Evolutionary conservation across 2,888 invertebrate genomes (phyloP).

Genomic region (Acrobasis suavella): DNA sequence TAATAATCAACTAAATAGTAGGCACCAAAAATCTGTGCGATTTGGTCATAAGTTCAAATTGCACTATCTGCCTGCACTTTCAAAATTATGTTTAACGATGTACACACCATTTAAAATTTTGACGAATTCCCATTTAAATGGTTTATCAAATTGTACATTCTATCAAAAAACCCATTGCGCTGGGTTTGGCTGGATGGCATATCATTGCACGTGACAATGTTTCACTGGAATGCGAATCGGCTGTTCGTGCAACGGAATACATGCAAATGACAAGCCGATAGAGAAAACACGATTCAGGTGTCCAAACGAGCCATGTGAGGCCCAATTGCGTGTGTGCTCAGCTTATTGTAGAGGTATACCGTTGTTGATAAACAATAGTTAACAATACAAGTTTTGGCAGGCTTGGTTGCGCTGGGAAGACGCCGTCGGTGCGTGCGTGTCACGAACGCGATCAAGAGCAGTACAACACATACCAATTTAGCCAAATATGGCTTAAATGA

Average conservation of each 20-base stretch:
- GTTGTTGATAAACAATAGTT: neutral
- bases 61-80: too few relatives aligned
- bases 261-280: constrained; percentile 5
- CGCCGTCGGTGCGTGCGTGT: too few relatives aligned
- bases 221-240: neutral
- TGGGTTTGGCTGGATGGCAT: neutral
- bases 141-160: neutral
- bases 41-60: too few relatives aligned
- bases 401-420: neutral
- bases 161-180: neutral
- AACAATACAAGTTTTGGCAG: neutral
- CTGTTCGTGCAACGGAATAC: neutral
- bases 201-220: neutral
- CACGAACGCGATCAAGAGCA: too few relatives aligned
- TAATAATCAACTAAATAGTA: too few relatives aligned
- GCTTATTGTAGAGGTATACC: neutral
- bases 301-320: constrained; percentile 4
- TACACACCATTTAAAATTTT: too few relatives aligned
- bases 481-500: too few relatives aligned
- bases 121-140: neutral
- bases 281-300: constrained; percentile 6
- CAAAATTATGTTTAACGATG: too few relatives aligned
- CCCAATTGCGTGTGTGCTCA: constrained; percentile 1
- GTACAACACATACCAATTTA: too few relatives aligned
- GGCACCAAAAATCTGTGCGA: too few relatives aligned